Conservation (phyloP, 64 coral and sea anemone genomes). For the Montipora sp. region DNA sequence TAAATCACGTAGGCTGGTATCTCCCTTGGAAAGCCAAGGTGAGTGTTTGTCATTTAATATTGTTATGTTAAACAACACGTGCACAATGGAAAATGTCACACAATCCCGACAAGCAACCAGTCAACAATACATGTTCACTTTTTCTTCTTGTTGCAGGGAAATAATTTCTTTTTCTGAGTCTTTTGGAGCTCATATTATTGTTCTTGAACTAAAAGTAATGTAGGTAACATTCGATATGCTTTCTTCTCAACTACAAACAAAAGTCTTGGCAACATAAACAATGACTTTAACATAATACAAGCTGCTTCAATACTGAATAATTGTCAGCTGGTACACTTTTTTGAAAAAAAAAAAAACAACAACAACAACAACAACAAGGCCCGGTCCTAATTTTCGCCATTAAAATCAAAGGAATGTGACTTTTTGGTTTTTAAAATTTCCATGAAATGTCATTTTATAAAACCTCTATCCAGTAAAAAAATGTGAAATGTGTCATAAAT, state of each 20-base stretch:
- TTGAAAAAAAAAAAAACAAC: too few species aligned
- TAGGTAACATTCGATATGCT: neutral
- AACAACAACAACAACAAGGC: too few species aligned
- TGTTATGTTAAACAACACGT: conserved; percentile 16
- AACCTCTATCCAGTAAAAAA: too few species aligned
- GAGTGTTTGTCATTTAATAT: conserved; percentile 10
- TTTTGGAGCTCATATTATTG: too few species aligned
- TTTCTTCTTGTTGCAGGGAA: neutral
- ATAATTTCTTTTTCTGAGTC: neutral
- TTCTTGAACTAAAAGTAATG: neutral
- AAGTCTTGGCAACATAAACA: neutral
- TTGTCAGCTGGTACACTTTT: too few species aligned
- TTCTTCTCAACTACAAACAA: neutral
- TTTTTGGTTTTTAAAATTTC: too few species aligned
- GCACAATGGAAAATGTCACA: neutral
- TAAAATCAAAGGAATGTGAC: too few species aligned
- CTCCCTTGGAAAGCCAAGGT: neutral
- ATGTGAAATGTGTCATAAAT: too few species aligned
- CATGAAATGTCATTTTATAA: too few species aligned
- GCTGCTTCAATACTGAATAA: too few species aligned
- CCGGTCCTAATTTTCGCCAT: too few species aligned
- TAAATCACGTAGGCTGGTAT: conserved; percentile 22
- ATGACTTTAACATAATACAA: too few species aligned
- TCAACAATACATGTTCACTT: neutral
- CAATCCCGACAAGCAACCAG: neutral